Conservation (phyloP, 2,797 vertebrate species). For the Aeoliscus strigatus region DNA sequence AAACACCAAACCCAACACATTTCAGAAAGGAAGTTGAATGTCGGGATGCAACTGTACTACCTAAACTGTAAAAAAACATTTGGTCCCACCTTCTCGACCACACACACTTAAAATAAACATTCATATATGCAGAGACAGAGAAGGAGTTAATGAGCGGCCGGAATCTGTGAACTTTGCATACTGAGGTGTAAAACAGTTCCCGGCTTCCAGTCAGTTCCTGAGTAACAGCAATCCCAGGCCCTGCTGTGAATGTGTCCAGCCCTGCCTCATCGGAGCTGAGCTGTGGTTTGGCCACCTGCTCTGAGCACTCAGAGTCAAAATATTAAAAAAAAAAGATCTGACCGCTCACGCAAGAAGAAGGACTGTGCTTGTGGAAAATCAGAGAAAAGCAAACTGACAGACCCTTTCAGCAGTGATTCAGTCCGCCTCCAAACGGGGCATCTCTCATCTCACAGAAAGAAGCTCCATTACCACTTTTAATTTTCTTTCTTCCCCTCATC, state of each 20-base stretch:
- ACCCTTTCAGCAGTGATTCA: slow-evolving; percentile 2
- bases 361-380: slow-evolving; percentile 17
- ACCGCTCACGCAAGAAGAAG: slow-evolving; percentile 21
- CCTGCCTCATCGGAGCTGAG: slow-evolving; percentile 15
- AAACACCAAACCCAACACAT: too few relatives aligned
- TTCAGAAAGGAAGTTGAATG: too few relatives aligned
- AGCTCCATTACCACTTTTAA: too few relatives aligned
- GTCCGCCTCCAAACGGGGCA: too few relatives aligned
- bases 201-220: slow-evolving; percentile 25
- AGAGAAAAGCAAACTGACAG: slow-evolving; percentile 14
- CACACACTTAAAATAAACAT: too few relatives aligned
- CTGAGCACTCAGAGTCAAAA: slow-evolving; percentile 22
- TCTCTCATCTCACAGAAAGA: too few relatives aligned
- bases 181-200: slow-evolving; percentile 35
- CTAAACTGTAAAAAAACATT: too few relatives aligned
- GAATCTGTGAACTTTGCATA: slow-evolving; percentile 13
- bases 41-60: too few relatives aligned
- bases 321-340: slow-evolving; percentile 37
- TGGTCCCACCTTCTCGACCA: too few relatives aligned
- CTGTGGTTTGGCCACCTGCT: slow-evolving; percentile 44
- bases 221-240: slow-evolving; percentile 25
- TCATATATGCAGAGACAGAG: too few relatives aligned
- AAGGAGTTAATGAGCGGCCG: slow-evolving; percentile 33
- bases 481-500: too few relatives aligned
- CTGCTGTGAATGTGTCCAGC: slow-evolving; percentile 36